A percentile compares a stretch with the other conserved stretches of the same genome.
Evolutionary conservation across 2,888 invertebrate genomes (phyloP).

Genomic region (Myopa testacea): DNA sequence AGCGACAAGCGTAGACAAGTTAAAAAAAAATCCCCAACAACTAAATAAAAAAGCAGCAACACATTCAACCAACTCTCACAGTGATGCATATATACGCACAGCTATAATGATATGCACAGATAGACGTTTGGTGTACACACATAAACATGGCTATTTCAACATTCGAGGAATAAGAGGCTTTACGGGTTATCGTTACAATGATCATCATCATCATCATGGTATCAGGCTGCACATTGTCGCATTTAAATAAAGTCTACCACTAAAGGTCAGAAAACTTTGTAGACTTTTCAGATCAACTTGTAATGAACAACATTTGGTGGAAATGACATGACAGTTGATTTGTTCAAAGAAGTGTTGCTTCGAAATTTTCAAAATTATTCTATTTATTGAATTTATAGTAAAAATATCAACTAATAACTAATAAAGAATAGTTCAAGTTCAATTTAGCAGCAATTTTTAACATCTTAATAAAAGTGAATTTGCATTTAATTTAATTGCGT

Average conservation of each 20-base stretch:
- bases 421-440: no score
- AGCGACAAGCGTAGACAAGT: not conserved
- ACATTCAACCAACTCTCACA: not conserved
- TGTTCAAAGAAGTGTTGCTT: not conserved
- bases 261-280: slow-evolving; percentile 32
- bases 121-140: no score
- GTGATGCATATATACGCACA: not conserved
- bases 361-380: not conserved
- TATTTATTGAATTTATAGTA: no score
- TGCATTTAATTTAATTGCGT: no score
- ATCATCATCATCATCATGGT: not conserved
- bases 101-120: not conserved
- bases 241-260: not conserved
- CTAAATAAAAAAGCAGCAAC: not conserved
- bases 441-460: no score
- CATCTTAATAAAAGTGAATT: no score
- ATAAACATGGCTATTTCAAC: no score
- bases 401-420: no score
- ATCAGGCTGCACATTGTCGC: not conserved
- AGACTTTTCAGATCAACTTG: not conserved
- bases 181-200: not conserved
- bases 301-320: not conserved
- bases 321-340: not conserved
- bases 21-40: not conserved
- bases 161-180: not conserved